Evolutionary conservation across 2,888 invertebrate genomes (phyloP), one percentile per base, ranked within the genome.

Genomic region (Drosophila recens): DNA sequence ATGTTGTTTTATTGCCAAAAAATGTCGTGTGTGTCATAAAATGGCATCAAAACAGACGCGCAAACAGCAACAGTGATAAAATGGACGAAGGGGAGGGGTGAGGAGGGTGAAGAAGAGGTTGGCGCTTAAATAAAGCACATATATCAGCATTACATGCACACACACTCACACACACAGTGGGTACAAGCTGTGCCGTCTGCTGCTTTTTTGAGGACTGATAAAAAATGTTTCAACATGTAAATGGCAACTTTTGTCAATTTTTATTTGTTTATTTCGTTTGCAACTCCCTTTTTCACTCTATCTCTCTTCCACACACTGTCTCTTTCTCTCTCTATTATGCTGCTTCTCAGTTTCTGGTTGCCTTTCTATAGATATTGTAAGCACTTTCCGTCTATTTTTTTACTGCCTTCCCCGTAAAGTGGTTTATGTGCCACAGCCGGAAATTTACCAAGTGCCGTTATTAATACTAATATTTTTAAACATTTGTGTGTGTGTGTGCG

Each of bases 391-490:
- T 36, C 33, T 64, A 51, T 61, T 52, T 36, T 45, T 23, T 30
- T 59, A 2, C 17, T 54, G 46, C 30, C 40, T 30, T 59, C 10
- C n/a, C 48, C 61, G 46, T 64, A 73, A 77, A 77, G 70, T 73
- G 77, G 74, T 77, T 77, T 74, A 65, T 75, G 67, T 54, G 71
- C 64, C 67, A 58, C 61, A 51, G 64, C 67, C 73, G 69, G 64
- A 79, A 78, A 75, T 75, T 72, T 70, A 61, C 70, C 83, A 71
- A 68, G 66, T 71, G 80, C 68, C 68, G 75, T 81, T 82, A 81
- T 80, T 82, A 83, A 80, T 78, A 82, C 77, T 80, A 82, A 82
- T 85, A 70, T 79, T 67, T 67, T 48, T 48, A 48, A 54, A 23
- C 56, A n/a, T 51, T n/a, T 38, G 20, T 49, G n/a, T 40, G 33